A percentile compares a stretch with the other conserved stretches of the same genome.
These are phyloP conservation scores for Ramphastos sulfuratus DNA, from an alignment of 2,113 vertebrate species.

Conservation along the genomic window DNA sequence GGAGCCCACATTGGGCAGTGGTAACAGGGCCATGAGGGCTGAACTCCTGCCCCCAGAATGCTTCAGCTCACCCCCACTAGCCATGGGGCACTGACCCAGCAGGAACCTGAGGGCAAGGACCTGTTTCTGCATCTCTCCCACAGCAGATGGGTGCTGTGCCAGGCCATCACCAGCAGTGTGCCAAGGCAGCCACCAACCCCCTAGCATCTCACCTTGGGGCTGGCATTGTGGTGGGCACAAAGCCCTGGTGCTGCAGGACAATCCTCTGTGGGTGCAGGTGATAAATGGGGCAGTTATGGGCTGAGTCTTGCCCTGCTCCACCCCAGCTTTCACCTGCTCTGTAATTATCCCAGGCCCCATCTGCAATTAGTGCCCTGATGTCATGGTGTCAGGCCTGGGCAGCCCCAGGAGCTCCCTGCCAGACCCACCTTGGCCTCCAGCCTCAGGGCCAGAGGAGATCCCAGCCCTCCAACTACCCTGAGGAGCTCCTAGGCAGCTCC, in stretches of 20 bases:
- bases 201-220: not conserved
- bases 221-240: rapidly evolving
- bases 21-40: not conserved
- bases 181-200: not conserved
- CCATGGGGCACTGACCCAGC: not conserved
- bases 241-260: not conserved
- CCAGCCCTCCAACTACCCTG: not conserved
- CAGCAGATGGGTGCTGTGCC: rapidly evolving
- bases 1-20: rapidly evolving
- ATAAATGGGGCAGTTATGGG: constrained; percentile 12
- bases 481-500: not conserved
- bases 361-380: constrained; percentile 58
- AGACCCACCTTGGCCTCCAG: constrained; percentile 13
- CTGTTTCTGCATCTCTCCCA: not conserved
- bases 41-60: not conserved
- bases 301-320: constrained; percentile 21
- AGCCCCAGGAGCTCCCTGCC: not conserved
- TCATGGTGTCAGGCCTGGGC: constrained; percentile 40
- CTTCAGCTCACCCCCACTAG: not conserved
- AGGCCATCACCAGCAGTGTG: rapidly evolving
- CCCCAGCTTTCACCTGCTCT: not conserved
- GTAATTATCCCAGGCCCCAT: constrained; percentile 40
- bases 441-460: not conserved
- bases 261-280: not conserved
- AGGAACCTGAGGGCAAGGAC: rapidly evolving